Base-by-base conservation (phyloP, 2,113 vertebrate species). In the Hippocampus comes region DNA sequence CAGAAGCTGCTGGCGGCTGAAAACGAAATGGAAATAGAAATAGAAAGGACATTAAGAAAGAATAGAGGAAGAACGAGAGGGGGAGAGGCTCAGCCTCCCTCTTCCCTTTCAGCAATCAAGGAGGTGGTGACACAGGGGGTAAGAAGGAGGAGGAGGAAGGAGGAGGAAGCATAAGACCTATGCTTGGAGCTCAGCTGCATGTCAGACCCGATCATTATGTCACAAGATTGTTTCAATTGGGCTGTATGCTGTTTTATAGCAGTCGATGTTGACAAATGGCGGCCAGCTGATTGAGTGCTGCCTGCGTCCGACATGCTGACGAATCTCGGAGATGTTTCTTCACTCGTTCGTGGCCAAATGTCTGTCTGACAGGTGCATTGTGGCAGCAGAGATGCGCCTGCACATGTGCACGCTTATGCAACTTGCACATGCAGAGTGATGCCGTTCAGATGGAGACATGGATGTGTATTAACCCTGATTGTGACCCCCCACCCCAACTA, bases 101-200 rank as follows among this genome's bases (percentile, higher is more conserved):
- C 76, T 76, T 78, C 80, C 72, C 73, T 43, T 51, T 72, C 23
- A 2, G 79, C 80, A 78, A 87, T 84, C 75, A 86, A 76, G 76
- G 79, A 85, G 89, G 86, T 84, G 79, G 87, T 74, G 82, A 87
- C 73, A 78, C 65, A 64, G 43, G 14, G 43, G 43, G 43, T 46
- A 46, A 46, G 43, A 14, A 10, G 78, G 73, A 75, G 65, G 71
- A 70, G 74, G 72, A 72, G 12, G 21, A 53, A 72, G 71, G 72
- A 79, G 73, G 74, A 76, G 75, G 63, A 78, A 78, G 73, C 38
- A 27, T 15, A 59, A 78, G 74, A 80, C 82, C 71, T 70, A 63
- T 74, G 84, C 80, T 87, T 82, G 71, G 68, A 88, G 84, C 85
- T 80, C 84, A 86, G 84, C 87, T 87, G 84, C 83, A 81, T 71